Percentiles rank a stretch among this genome's conserved stretches.
Conservation (phyloP, 2,888 invertebrate genomes). For the Lottia gigantea region DNA sequence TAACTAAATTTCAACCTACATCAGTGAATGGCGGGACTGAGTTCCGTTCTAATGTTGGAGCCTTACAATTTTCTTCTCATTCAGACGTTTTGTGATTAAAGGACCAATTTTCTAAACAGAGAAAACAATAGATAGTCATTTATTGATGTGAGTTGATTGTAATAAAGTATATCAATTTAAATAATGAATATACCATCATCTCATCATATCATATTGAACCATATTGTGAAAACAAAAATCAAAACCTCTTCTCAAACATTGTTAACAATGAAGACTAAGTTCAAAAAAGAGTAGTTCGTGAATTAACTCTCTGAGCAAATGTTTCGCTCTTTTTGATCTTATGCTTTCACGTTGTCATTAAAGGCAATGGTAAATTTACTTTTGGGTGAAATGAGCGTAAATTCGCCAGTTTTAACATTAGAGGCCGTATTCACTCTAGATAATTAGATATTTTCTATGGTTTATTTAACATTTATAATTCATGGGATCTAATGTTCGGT, state of each 20-base stretch:
- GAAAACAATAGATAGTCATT: conserved; percentile 1
- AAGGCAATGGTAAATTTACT: conserved; percentile 21
- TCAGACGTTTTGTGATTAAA: background rate
- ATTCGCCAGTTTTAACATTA: conserved; percentile 13
- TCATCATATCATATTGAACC: background rate
- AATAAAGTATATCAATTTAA: background rate
- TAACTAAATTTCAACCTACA: background rate
- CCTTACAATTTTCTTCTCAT: background rate
- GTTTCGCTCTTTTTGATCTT: conserved; percentile 15
- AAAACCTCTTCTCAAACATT: background rate
- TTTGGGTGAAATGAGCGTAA: conserved; percentile 18
- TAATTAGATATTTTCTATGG: conserved; percentile 11
- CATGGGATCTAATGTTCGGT: conserved; percentile 16
- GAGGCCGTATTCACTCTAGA: background rate
- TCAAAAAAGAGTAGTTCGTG: background rate
- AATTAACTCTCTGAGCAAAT: conserved; percentile 8
- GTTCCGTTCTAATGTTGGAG: background rate
- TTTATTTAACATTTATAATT: conserved; percentile 23
- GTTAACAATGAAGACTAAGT: background rate
- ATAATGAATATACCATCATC: background rate
- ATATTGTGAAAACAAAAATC: conserved; percentile 10
- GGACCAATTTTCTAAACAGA: background rate
- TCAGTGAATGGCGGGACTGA: conserved; percentile 3
- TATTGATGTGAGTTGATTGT: background rate
- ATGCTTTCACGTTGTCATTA: conserved; percentile 18